phyloP scores from a whole-genome alignment of 2,888 invertebrate genomes.

The Polyommatus icarus region DNA sequence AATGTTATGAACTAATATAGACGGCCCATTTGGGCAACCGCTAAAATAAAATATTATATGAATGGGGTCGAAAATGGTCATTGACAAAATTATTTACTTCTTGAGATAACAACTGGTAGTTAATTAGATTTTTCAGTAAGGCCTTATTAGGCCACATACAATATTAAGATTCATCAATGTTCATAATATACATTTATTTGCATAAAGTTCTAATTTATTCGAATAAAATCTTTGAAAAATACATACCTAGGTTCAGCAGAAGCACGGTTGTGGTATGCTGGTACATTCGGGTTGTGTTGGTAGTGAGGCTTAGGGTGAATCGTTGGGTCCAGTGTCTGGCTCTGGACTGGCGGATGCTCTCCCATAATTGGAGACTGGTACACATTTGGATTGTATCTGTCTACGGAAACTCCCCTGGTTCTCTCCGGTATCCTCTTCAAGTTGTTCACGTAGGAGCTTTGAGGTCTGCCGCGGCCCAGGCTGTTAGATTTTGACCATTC shows the following conservation, averaged over 20 bases:
- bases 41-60: not conserved
- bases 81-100: not conserved
- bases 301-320: constrained; percentile 62
- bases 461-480: constrained; percentile 67
- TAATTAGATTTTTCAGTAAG: not conserved
- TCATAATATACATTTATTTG: not conserved
- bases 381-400: constrained; percentile 70
- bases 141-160: not conserved
- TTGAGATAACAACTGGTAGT: not conserved
- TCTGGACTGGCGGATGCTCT: constrained; percentile 71
- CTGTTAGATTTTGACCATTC: constrained; percentile 71
- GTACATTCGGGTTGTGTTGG: constrained; percentile 63
- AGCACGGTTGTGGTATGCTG: constrained; percentile 73
- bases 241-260: constrained; percentile 74
- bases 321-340: constrained; percentile 68
- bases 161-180: no score
- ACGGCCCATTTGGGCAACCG: not conserved
- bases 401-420: constrained; percentile 70
- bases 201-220: not conserved
- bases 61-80: not conserved
- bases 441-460: constrained; percentile 60
- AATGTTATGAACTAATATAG: constrained; percentile 17
- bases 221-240: not conserved
- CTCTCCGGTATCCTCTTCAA: constrained; percentile 59
- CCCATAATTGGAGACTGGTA: constrained; percentile 65